These are phyloP conservation scores for Ivindomyrus marchei DNA, from an alignment of 2,113 vertebrate genomes.

Conservation along the genomic window DNA sequence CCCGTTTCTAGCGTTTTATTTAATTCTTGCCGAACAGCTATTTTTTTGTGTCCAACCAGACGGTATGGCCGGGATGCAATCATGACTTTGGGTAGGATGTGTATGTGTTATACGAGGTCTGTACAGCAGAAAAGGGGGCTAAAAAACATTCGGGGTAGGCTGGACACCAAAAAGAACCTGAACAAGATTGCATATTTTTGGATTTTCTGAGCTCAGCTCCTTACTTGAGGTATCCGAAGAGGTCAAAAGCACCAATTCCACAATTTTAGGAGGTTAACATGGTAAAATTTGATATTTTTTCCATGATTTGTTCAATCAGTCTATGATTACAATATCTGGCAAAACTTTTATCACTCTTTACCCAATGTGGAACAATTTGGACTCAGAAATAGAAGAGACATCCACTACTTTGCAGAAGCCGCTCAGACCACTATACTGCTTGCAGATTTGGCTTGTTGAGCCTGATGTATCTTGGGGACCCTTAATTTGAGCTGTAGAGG, in stretches of 20 bases:
- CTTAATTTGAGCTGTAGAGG: background rate
- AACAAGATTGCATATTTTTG: background rate
- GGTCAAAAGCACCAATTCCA: background rate
- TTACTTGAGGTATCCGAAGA: background rate
- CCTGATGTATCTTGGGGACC: background rate
- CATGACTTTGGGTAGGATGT: conserved; percentile 1
- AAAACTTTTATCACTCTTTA: background rate
- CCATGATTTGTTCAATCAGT: background rate
- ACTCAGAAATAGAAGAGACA: background rate
- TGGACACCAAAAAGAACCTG: background rate
- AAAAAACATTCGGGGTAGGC: background rate
- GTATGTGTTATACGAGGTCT: background rate
- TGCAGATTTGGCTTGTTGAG: background rate
- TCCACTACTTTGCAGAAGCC: background rate
- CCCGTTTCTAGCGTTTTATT: conserved; percentile 1
- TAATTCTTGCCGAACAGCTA: background rate
- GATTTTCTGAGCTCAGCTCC: background rate
- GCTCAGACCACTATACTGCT: background rate
- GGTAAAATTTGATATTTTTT: background rate
- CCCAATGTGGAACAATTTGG: background rate
- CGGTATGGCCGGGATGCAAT: background rate
- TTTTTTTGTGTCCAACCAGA: background rate
- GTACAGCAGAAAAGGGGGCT: background rate
- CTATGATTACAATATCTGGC: background rate
- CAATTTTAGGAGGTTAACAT: background rate